Conservation (phyloP, 92 coral and sea anemone species). For the Phenganax marumi region DNA sequence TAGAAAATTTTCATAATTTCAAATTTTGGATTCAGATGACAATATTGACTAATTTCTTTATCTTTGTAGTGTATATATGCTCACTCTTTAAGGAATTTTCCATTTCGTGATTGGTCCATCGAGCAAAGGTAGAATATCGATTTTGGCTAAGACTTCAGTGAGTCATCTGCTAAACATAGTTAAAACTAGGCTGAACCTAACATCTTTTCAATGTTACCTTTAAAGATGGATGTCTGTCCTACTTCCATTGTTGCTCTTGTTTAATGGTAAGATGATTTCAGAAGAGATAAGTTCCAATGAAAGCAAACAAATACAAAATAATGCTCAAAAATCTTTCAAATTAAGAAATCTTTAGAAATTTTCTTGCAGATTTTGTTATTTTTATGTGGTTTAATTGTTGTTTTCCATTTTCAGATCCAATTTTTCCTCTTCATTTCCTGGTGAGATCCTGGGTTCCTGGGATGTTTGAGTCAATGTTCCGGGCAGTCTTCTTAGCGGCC, state of each 20-base stretch:
- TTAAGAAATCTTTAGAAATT: no score
- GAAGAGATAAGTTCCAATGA: background rate
- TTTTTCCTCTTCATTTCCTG: conserved; percentile 91
- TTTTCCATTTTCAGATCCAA: conserved; percentile 64
- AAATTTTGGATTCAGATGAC: no score
- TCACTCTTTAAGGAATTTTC: conserved; percentile 82
- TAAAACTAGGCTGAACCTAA: background rate
- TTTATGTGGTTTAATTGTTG: background rate
- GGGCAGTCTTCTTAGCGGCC: conserved; percentile 83
- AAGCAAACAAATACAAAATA: background rate
- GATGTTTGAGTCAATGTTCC: conserved; percentile 97
- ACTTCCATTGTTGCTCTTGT: conserved; percentile 81
- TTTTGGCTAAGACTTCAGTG: background rate
- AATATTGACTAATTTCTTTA: background rate
- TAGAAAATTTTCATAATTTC: background rate
- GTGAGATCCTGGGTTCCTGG: conserved; percentile 95
- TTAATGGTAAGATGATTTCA: conserved; percentile 69
- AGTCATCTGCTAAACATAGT: background rate
- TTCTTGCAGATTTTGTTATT: no score
- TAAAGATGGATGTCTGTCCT: conserved; percentile 97
- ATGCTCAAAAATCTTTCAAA: no score
- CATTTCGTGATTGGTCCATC: conserved; percentile 95
- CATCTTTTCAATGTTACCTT: background rate
- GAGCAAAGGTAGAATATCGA: conserved; percentile 81
- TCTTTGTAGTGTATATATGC: conserved; percentile 86